Base-by-base conservation (phyloP, 2,888 invertebrate genomes). In the Horisme vitalbata region DNA sequence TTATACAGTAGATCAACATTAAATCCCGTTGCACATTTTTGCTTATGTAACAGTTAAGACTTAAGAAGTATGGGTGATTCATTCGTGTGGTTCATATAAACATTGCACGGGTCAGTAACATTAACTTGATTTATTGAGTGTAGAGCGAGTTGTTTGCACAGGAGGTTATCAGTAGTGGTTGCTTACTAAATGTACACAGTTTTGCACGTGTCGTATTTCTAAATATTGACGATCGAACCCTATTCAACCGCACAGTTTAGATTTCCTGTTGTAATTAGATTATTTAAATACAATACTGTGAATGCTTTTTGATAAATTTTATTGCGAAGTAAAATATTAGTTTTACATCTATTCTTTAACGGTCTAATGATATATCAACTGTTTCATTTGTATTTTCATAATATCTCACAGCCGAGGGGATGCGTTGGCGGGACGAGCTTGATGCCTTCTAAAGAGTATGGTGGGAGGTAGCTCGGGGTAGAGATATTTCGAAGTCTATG, bases 151-250 rank as follows among this genome's bases (percentile, higher is more conserved):
- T 32, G 26, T 43, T 44, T 41, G 12, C 35, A 41, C 32, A 18
- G 39, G 34, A 45, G 39, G 32, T 45, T 49, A 44, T 37, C 39
- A 39, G 43, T 10, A 43, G 34, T 41, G 41, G 44, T 32, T 43
- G 23, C 11, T 48, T 35, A 15, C 32, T 34, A 32, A n/a, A 30
- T 27, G 30, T 35, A 36, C 28, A 38, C 37, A 61, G 39, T 34
- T 39, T 13, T 36, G 50, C 60, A 65, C 68, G 68, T 69, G 70
- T 60, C 55, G 53, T 49, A 58, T 60, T 56, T 47, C 38, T 61
- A 58, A 63, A 63, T 51, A 59, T 41, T 45, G 37, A 45, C 45
- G 44, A 37, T 41, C 36, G 26, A 31, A 38, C 23, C 10, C 28
- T 18, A 14, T 27, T 45, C 13, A 30, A 31, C 9, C 12, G 18